Percentiles rank a stretch among this genome's conserved stretches.
Evolutionary conservation across 2,797 vertebrate genomes (phyloP).

Genomic region (Apodemus agrarius): DNA sequence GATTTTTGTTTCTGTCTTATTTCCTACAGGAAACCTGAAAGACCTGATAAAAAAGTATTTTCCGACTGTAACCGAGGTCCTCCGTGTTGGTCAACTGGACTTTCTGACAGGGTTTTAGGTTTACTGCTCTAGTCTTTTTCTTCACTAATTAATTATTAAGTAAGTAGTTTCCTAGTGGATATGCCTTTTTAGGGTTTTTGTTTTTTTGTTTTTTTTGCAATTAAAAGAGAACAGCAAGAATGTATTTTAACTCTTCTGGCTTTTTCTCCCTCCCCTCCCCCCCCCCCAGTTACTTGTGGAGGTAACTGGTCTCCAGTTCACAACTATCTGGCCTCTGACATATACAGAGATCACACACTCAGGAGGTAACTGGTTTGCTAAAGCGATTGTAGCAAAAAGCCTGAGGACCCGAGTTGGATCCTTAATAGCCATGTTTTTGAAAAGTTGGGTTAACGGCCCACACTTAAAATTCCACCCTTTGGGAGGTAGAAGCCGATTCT

Average conservation of each 20-base stretch:
- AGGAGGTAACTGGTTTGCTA: not conserved
- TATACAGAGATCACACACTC: not conserved
- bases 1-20: slow-evolving; percentile 51
- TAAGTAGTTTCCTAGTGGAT: slow-evolving; percentile 52
- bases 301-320: not conserved
- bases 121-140: slow-evolving; percentile 4
- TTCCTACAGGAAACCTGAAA: slow-evolving; percentile 71
- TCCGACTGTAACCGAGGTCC: slow-evolving; percentile 54
- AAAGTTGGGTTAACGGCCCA: not conserved
- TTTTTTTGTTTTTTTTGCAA: slow-evolving; percentile 7
- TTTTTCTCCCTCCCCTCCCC: not conserved
- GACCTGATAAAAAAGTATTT: slow-evolving; percentile 58
- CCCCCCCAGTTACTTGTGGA: not conserved
- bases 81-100: slow-evolving; percentile 52
- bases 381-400: not conserved
- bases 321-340: not conserved
- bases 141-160: slow-evolving; percentile 34
- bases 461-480: not conserved
- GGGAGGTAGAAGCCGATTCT: not conserved
- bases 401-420: not conserved
- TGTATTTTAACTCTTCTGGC: slow-evolving; percentile 53
- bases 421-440: not conserved
- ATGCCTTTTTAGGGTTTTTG: slow-evolving; percentile 69
- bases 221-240: slow-evolving; percentile 77
- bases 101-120: not conserved